Evolutionary conservation across 2,113 vertebrate genomes (phyloP).

Genomic region (Eretmochelys imbricata): DNA sequence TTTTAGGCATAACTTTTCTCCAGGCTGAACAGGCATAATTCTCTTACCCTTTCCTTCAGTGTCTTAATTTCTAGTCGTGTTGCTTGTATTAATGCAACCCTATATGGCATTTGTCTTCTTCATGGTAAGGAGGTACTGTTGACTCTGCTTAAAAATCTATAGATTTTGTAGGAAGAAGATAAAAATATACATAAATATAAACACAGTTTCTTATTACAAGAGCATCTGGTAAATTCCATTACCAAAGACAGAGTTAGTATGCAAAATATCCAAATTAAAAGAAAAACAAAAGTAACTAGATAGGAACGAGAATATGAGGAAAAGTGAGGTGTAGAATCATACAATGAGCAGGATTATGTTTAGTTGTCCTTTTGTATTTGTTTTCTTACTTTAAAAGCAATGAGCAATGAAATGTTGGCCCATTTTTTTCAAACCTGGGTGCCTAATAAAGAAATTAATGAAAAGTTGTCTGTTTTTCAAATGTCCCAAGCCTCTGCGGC

Average conservation of each 20-base stretch:
- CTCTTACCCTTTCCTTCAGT: not conserved
- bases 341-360: not conserved
- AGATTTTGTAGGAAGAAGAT: not conserved
- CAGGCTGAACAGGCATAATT: not conserved
- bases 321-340: not conserved
- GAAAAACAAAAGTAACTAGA: not conserved
- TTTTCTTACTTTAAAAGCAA: conserved; percentile 16
- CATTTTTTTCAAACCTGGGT: not conserved
- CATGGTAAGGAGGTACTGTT: not conserved
- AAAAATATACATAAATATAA: not conserved
- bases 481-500: not conserved
- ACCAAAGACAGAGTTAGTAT: not conserved
- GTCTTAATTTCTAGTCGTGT: not conserved
- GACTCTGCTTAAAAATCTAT: not conserved
- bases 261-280: not conserved
- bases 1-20: not conserved
- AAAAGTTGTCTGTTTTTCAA: not conserved
- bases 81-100: not conserved
- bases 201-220: not conserved
- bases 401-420: conserved; percentile 10
- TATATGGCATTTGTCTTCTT: not conserved
- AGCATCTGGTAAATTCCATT: not conserved
- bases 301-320: not conserved
- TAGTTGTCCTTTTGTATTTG: conserved; percentile 20
- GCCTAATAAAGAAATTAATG: not conserved